A percentile compares a stretch with the other conserved stretches of the same genome.
Evolutionary conservation across 2,797 vertebrate genomes (phyloP).

Genomic region (Adelosebastes latens): DNA sequence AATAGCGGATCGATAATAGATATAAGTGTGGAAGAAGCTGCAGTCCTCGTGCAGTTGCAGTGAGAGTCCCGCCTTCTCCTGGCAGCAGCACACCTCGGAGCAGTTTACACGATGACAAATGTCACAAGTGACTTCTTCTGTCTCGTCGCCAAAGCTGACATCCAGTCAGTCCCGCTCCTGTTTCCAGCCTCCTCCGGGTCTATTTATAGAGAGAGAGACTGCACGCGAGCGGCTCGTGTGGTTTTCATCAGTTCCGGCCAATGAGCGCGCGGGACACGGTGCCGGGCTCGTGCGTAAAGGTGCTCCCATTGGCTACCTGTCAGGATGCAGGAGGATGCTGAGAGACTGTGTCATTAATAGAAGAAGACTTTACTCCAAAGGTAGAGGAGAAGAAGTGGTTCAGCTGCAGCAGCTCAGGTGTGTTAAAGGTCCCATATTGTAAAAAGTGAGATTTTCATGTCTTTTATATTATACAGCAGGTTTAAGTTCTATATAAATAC

Average conservation of each 20-base stretch:
- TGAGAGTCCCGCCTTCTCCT: constrained; percentile 33
- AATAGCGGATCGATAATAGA: too few species aligned
- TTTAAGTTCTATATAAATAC: too few species aligned
- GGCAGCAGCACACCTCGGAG: background rate
- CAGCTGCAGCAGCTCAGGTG: background rate
- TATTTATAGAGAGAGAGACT: constrained; percentile 87
- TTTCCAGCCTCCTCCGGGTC: constrained; percentile 35
- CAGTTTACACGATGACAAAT: constrained; percentile 14
- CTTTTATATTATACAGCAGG: too few species aligned
- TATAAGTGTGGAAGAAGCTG: too few species aligned
- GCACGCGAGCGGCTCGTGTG: constrained; percentile 96
- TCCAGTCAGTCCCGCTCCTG: constrained; percentile 14
- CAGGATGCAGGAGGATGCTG: constrained; percentile 49
- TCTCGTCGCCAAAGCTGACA: background rate
- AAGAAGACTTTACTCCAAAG: too few species aligned
- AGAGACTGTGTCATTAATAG: background rate
- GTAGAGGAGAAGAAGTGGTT: background rate
- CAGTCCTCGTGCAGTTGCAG: too few species aligned
- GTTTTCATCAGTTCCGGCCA: constrained; percentile 86
- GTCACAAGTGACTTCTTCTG: background rate
- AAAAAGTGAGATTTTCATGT: too few species aligned
- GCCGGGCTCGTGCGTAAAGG: constrained; percentile 84
- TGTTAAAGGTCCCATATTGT: background rate
- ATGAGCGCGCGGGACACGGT: constrained; percentile 85
- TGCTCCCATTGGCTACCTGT: constrained; percentile 86